Base-by-base conservation (phyloP, 2,797 vertebrate genomes). In the Gastrophryne carolinensis region DNA sequence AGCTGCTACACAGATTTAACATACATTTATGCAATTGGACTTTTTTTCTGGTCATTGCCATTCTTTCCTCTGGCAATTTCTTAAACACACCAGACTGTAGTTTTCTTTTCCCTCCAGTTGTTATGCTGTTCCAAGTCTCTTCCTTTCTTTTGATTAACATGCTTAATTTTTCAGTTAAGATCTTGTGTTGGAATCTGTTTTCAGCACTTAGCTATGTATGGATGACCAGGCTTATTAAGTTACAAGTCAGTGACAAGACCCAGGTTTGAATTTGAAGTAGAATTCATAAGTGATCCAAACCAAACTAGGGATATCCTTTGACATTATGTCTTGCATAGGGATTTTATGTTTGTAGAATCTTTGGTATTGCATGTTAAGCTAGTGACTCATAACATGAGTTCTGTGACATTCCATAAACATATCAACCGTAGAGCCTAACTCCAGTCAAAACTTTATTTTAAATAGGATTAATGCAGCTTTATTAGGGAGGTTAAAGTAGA, bases 201-300 rank as follows among this genome's bases (percentile, higher is more conserved):
- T 66, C 60, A 78, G 27, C 75, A 78, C 52, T 78, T 77, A 65
- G 50, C 60, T 71, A 57, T 78, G 68, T 78, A 65, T 78, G 60
- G 52, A 78, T 62, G 13, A 30, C 50, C 75, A 65, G 24, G 68
- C 68, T 50, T 56, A 47, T 56, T 77, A 70, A 54, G 47, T 75
- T 60, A 53, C 64, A 69, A 76, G 65, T 63, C 74, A 63, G 56
- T 62, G 27, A 35, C 74, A 54, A 63, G 66, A 34, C 27, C 21
- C 66, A 77, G 66, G 74, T 71, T 77, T 77, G 74, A 61, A 47
- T 13, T 62, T 77, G 58, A 44, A 54, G 17, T 57, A 56, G 47
- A 24, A 54, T 62, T 52, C 54, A 21, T 47, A 47, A 47, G 44
- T 19, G 10, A 21, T 29, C 41, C 4, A 34, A 41, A 52, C 24